A percentile compares a stretch with the other conserved stretches of the same genome.
Evolutionary conservation across 2,797 vertebrate species (phyloP).

Genomic region (Eurystomus glaucurus): DNA sequence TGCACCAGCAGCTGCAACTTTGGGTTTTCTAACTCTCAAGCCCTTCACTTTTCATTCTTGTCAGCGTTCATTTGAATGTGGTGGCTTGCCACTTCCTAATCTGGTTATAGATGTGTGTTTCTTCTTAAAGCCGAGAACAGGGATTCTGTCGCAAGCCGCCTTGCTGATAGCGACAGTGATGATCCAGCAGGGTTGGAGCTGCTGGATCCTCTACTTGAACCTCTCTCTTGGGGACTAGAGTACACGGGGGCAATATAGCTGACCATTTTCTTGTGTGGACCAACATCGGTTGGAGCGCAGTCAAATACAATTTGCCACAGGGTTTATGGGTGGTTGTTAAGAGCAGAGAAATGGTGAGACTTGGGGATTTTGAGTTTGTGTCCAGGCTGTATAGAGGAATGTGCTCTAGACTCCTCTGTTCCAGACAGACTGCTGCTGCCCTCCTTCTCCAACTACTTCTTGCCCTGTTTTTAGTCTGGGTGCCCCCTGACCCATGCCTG

Average conservation of each 20-base stretch:
- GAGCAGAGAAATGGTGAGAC: not conserved
- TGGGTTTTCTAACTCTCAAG: not conserved
- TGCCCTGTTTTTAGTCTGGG: not conserved
- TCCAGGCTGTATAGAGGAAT: not conserved
- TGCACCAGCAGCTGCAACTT: not conserved
- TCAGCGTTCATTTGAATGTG: not conserved
- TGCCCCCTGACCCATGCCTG: not conserved
- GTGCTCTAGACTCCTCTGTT: not conserved
- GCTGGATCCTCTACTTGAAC: not conserved
- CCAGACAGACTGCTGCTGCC: not conserved
- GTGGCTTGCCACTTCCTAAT: not conserved
- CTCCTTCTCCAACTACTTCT: not conserved
- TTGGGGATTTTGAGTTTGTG: not conserved
- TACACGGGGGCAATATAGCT: not conserved
- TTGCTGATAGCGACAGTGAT: not conserved
- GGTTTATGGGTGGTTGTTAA: not conserved
- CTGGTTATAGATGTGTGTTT: not conserved
- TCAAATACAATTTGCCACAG: accelerated
- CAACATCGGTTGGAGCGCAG: not conserved
- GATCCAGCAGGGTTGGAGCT: not conserved
- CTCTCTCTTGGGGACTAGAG: not conserved
- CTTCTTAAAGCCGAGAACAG: not conserved
- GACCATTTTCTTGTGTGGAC: not conserved
- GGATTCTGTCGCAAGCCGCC: not conserved
- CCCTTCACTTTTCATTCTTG: not conserved